Evolutionary conservation across 2,888 invertebrate genomes (phyloP), one percentile per base, ranked within the genome.

Genomic region (Folsomia manolachei): DNA sequence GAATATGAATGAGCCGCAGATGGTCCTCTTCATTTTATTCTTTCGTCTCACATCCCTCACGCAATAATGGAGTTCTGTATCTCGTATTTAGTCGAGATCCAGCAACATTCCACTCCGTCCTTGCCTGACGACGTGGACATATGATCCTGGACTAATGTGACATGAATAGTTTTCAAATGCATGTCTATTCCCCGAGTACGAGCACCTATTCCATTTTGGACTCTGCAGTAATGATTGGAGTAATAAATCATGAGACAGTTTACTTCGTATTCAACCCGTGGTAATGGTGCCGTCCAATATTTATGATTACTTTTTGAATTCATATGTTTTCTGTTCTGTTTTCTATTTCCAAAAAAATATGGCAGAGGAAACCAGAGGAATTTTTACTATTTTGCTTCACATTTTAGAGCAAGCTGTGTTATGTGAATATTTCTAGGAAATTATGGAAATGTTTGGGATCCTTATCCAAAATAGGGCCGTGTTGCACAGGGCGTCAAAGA

Each of bases 111-210:
- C 56, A 56, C 21, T n/a, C 56, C 21, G 7, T 56, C 56, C 7
- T 56, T 56, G 56, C 4, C 7, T 39, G 39, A 7, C 18, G 56
- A 56, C 56, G 56, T 56, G 56, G n/a, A 56, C 56, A 56, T 56
- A 56, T 56, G 56, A 56, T 56, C 56, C 23, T 62, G 62, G 62
- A 24, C 24, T 62, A 62, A 62, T 62, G 62, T 62, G 62, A 62
- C 62, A 25, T 24, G 62, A 62, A 62, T 62, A 25, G 62, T 62
- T 62, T 62, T n/a, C n/a, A n/a, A n/a, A n/a, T n/a, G n/a, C n/a
- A n/a, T n/a, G n/a, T n/a, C n/a, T n/a, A n/a, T n/a, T n/a, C 62
- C 62, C 4, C n/a, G 9, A 4, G 19, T 19, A 39, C 19, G n/a
- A 56, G 7, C 56, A 7, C 7, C 56, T 4, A n/a, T 56, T 56